phyloP scores from a whole-genome alignment of 2,113 vertebrate genomes.

The Istiophorus platypterus region DNA sequence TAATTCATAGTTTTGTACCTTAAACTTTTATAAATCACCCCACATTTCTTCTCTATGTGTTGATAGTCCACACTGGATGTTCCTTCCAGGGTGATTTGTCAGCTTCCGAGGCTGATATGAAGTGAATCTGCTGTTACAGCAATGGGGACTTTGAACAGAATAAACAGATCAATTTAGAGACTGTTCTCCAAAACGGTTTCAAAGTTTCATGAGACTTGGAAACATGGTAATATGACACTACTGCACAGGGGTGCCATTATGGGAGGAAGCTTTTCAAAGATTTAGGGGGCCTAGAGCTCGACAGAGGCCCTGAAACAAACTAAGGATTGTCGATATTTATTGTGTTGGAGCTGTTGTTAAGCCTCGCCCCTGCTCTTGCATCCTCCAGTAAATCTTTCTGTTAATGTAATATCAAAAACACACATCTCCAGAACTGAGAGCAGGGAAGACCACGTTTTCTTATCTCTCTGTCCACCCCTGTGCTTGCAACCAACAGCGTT shows the following conservation, averaged over 20 bases:
- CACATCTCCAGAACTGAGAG: not conserved
- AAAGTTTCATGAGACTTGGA: constrained; percentile 35
- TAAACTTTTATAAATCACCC: constrained; percentile 11
- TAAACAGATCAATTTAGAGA: constrained; percentile 38
- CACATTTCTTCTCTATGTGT: not conserved
- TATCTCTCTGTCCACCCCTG: constrained; percentile 43
- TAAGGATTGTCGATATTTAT: constrained; percentile 59
- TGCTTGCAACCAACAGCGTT: constrained; percentile 52
- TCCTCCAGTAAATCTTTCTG: constrained; percentile 1
- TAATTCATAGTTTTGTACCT: not conserved
- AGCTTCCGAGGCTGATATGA: constrained; percentile 9
- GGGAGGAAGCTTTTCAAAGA: constrained; percentile 27
- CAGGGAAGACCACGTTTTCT: constrained; percentile 13
- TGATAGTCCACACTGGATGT: not conserved
- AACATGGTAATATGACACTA: constrained; percentile 16
- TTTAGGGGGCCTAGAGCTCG: constrained; percentile 39
- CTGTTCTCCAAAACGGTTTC: constrained; percentile 27
- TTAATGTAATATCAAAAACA: constrained; percentile 38
- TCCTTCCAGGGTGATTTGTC: constrained; percentile 9
- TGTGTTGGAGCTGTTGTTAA: constrained; percentile 58
- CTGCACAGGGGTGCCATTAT: constrained; percentile 23
- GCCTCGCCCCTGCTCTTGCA: constrained; percentile 10
- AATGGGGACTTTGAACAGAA: constrained; percentile 22
- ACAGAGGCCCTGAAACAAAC: constrained; percentile 35
- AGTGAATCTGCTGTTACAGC: constrained; percentile 16